Base-by-base conservation (phyloP, 1,140 invertebrate genomes). In the Diuraphis noxia region DNA sequence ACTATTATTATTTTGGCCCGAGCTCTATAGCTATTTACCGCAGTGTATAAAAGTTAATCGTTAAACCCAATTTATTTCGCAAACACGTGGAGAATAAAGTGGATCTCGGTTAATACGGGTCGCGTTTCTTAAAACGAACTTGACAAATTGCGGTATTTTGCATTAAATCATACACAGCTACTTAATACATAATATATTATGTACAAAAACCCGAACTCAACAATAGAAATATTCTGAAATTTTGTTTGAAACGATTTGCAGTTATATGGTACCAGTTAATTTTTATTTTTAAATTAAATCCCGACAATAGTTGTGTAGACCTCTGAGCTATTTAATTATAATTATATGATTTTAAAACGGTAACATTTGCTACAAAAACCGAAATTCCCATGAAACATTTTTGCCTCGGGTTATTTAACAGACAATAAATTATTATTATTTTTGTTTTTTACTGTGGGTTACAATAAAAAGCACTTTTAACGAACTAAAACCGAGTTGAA, bases 341-440 rank as follows among this genome's bases (percentile, higher is more conserved):
- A 52, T 52, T 86, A 86, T 49, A 46, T 30, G 23, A 40, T 40
- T 90, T 79, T 17, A 21, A 43, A 89, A 72, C n/a, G 19, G 72
- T 79, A 90, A 72, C 21, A 90, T 90, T 79, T 79, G 56, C 9
- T 79, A 79, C 2, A 72, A 43, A 72, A 72, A 79, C 40, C 40
- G 13, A 77, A 89, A 46, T 81, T 90, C 56, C n/a, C 72, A 36
- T 34, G 36, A 21, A 90, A 49, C 23, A 10, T 21, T 90, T 90
- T 43, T 77, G n/a, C 63, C 38, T 43, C n/a, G 21, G 79, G 88
- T 41, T 79, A 90, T 79, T 90, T 90, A 79, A 43, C n/a, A 43
- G 41, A 77, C 72, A 38, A 79, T 90, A 63, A 46, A n/a, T 72
- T 85, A n/a, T 43, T 87, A 49, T 46, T 36, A 38, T 88, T 79